Evolutionary conservation across 2,113 vertebrate species (phyloP), one percentile per base, ranked within the genome.

Genomic region (Piprites chloris): DNA sequence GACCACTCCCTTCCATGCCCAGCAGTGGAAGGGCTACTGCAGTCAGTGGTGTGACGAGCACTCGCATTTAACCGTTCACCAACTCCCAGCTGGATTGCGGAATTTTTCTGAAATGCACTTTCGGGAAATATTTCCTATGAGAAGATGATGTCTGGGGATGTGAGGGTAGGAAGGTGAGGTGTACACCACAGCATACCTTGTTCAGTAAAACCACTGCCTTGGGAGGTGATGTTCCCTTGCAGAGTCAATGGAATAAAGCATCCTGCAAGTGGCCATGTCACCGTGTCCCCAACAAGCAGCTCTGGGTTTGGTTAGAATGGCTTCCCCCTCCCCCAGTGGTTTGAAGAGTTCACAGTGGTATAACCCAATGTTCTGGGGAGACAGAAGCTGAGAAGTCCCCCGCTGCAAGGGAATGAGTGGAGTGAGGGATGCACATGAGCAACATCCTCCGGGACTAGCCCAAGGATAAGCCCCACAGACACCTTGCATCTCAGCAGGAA

Each of bases 321-420:
- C 22, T 85, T 49, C 39, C 73, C 87, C 49, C 93, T 94, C 68
- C 89, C 92, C 66, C 97, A 98, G 97, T 97, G 96, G 96, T 97
- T 14, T 87, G 84, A 97, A 96, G 67, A 92, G 93, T 98, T 98
- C 98, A 98, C 98, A 98, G 98, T 98, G 98, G 98, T 96, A 94
- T 95, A 91, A 97, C 92, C 95, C 95, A 92, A 91, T 2, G 44
- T 92, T 91, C 15, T 73, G 78, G 49, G 85, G 87, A 91, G 33
- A 91, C 55, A 75, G 74, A 95, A 91, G 73, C 58, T 55, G 85
- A 84, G 89, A 86, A 56, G 52, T 82, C 86, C 81, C 81, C 80
- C 41, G 71, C 67, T 89, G 90, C 84, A 88, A 92, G 41, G 35
- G 72, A 93, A 79, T 8, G 69, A 80, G 55, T 91, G 85, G 93